These are phyloP conservation scores for Nematopogon swammerdamellus DNA, from an alignment of 2,888 invertebrate species.

Conservation along the genomic window DNA sequence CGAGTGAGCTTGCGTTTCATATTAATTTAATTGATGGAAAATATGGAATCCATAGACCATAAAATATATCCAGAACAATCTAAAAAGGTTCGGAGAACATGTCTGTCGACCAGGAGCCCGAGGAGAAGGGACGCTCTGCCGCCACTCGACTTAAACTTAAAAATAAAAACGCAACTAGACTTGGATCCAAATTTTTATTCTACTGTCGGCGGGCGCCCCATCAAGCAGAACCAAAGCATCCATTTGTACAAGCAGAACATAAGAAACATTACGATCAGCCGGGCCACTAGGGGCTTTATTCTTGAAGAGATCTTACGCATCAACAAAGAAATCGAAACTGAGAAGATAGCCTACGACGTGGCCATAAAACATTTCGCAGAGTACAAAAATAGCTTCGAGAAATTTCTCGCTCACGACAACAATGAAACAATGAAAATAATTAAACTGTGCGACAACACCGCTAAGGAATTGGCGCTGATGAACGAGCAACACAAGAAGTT, in stretches of 20 bases:
- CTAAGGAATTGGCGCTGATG: slow-evolving; percentile 32
- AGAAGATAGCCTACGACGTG: slow-evolving; percentile 30
- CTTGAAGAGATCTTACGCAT: slow-evolving; percentile 42
- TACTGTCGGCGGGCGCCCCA: slow-evolving; percentile 57
- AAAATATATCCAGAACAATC: not conserved
- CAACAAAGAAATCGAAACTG: slow-evolving; percentile 35
- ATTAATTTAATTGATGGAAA: too few species aligned
- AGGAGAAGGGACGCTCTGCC: not conserved
- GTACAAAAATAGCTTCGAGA: slow-evolving; percentile 42
- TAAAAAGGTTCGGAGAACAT: not conserved
- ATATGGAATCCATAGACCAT: too few species aligned
- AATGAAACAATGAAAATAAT: slow-evolving; percentile 45
- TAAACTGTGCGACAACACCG: slow-evolving; percentile 38
- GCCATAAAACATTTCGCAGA: slow-evolving; percentile 38
- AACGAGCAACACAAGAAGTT: slow-evolving; percentile 38
- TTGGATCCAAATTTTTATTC: slow-evolving; percentile 63
- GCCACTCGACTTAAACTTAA: not conserved
- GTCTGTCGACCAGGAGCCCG: not conserved
- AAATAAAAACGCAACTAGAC: slow-evolving; percentile 53
- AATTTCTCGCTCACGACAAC: slow-evolving; percentile 43
- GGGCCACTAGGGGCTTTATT: slow-evolving; percentile 33
- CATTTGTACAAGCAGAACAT: slow-evolving; percentile 52
- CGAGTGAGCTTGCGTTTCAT: too few species aligned
- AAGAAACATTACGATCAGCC: slow-evolving; percentile 36
- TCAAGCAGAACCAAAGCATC: slow-evolving; percentile 52